Evolutionary conservation across 2,888 invertebrate species (phyloP).

Genomic region (Molanna angustata): DNA sequence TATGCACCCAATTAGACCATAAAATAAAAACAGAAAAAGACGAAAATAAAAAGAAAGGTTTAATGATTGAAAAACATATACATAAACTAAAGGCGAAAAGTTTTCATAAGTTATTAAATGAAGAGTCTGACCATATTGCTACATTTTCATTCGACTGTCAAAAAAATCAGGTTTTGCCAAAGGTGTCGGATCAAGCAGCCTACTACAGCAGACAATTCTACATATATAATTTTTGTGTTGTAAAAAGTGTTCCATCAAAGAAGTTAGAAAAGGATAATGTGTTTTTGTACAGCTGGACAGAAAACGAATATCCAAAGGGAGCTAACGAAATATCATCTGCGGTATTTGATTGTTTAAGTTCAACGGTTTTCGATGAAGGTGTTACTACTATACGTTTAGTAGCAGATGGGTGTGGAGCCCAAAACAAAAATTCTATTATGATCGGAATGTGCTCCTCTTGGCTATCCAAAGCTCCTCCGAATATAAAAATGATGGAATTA

Average conservation of each 20-base stretch:
- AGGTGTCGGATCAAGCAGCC: constrained; percentile 1
- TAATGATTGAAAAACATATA: background rate
- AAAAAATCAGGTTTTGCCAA: background rate
- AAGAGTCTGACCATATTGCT: background rate
- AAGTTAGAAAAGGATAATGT: background rate
- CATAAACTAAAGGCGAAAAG: background rate
- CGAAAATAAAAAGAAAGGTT: background rate
- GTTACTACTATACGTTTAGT: background rate
- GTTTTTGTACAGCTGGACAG: background rate
- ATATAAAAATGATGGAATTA: background rate
- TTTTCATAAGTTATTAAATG: background rate
- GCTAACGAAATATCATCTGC: background rate
- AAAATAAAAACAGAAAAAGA: background rate
- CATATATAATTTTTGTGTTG: background rate
- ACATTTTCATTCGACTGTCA: constrained; percentile 4
- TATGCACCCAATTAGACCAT: background rate
- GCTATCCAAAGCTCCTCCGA: background rate
- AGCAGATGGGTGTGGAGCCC: background rate
- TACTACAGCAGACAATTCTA: constrained; percentile 1
- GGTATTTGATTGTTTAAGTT: background rate
- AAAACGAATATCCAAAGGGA: background rate
- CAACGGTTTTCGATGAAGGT: background rate
- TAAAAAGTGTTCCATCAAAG: background rate
- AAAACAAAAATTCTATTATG: background rate
- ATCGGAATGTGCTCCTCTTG: background rate